Conservation (phyloP, 2,888 invertebrate species). For the Eupithecia inturbata region DNA sequence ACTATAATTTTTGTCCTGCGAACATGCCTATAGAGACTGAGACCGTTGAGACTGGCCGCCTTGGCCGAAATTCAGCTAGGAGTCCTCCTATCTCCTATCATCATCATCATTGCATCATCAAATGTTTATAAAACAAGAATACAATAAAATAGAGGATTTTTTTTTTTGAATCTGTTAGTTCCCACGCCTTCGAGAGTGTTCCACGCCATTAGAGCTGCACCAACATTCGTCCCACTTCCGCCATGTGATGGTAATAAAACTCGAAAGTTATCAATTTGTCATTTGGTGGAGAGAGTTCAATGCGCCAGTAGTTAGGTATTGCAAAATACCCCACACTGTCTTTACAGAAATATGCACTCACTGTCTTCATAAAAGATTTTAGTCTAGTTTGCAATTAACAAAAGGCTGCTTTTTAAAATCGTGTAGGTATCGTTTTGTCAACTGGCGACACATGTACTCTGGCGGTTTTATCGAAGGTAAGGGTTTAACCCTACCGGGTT, state of each 20-base stretch:
- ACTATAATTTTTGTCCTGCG: no score
- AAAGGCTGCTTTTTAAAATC: background rate
- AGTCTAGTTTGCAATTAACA: background rate
- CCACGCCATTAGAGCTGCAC: conserved; percentile 68
- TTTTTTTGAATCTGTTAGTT: conserved; percentile 45
- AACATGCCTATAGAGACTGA: no score
- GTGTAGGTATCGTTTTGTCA: background rate
- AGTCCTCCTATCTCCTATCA: no score
- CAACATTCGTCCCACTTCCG: conserved; percentile 75
- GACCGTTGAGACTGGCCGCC: no score
- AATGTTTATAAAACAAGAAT: background rate
- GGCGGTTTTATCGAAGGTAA: background rate
- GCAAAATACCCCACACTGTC: background rate
- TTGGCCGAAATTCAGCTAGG: no score
- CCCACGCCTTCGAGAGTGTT: conserved; percentile 72
- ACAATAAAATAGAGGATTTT: background rate
- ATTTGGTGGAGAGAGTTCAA: conserved; percentile 24
- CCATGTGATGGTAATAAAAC: conserved; percentile 61
- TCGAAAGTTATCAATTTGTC: conserved; percentile 51
- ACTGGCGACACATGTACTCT: background rate
- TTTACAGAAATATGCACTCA: no score
- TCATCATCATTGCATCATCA: background rate
- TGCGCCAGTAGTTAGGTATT: background rate
- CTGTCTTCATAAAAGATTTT: background rate
- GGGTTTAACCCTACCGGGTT: no score